These are phyloP conservation scores for Ovis aries DNA, from an alignment of 2,113 vertebrate species.

Conservation along the genomic window DNA sequence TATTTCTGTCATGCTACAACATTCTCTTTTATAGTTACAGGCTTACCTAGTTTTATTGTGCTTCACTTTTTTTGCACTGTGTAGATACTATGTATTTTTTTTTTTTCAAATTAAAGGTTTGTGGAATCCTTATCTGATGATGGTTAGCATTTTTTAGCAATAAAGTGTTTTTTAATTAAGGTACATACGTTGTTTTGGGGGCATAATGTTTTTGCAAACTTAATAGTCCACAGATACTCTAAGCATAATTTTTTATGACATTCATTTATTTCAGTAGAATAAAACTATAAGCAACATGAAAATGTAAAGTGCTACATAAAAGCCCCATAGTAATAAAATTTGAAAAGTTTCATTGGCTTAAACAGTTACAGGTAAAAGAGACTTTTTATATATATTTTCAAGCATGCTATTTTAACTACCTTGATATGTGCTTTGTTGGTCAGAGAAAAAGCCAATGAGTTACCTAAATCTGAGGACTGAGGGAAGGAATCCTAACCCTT, in stretches of 20 bases:
- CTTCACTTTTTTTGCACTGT: neutral
- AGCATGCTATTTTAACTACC: conserved; percentile 44
- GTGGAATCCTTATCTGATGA: neutral
- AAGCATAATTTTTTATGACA: conserved; percentile 39
- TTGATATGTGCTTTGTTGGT: neutral
- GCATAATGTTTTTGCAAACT: neutral
- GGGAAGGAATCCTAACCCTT: neutral
- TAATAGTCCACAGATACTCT: neutral
- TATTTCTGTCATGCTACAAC: neutral
- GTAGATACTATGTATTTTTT: neutral
- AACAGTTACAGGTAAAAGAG: conserved; percentile 16
- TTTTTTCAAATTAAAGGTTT: neutral
- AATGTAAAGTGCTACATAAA: conserved; percentile 63
- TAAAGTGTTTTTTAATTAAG: neutral
- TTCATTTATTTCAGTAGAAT: conserved; percentile 66
- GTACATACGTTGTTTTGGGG: neutral
- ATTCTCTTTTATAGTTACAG: neutral
- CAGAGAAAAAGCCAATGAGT: neutral
- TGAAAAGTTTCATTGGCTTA: conserved; percentile 14
- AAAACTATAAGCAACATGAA: conserved; percentile 65
- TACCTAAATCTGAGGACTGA: neutral
- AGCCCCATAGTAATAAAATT: conserved; percentile 20
- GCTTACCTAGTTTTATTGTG: neutral
- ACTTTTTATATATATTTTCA: neutral
- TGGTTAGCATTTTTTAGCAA: neutral